A percentile compares a stretch with the other conserved stretches of the same genome.
Evolutionary conservation across 2,888 invertebrate genomes (phyloP).

Genomic region (Drosophila dives): DNA sequence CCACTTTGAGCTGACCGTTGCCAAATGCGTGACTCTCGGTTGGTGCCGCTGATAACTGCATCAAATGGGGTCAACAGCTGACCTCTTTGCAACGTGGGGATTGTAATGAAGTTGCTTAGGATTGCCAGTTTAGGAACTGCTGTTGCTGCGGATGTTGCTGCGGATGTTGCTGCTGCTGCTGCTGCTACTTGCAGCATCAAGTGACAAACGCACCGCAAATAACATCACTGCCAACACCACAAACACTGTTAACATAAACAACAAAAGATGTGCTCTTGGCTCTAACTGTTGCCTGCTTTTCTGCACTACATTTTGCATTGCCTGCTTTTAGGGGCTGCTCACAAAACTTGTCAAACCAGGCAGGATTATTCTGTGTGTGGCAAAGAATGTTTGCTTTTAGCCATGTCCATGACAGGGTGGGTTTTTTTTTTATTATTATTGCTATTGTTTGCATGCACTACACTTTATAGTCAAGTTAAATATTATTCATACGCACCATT

Average conservation of each 20-base stretch:
- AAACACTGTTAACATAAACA: slow-evolving; percentile 5
- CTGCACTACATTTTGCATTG: slow-evolving; percentile 50
- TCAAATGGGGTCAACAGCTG: slow-evolving; percentile 49
- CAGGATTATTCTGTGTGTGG: too few species aligned
- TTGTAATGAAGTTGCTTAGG: neutral
- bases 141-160: slow-evolving; percentile 30
- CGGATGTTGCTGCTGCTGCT: neutral
- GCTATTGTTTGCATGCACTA: slow-evolving; percentile 34
- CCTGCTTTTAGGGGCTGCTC: slow-evolving; percentile 51
- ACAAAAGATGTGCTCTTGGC: slow-evolving; percentile 8
- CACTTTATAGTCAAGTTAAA: slow-evolving; percentile 54
- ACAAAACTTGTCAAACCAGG: slow-evolving; percentile 60
- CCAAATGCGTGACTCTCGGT: slow-evolving; percentile 23
- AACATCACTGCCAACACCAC: slow-evolving; percentile 16
- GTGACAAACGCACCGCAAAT: slow-evolving; percentile 16
- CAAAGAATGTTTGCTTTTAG: slow-evolving; percentile 16
- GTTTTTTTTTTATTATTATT: slow-evolving; percentile 37
- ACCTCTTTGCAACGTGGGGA: slow-evolving; percentile 28
- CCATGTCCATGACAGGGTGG: slow-evolving; percentile 25
- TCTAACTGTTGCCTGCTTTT: slow-evolving; percentile 22
- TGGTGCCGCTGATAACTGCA: neutral
- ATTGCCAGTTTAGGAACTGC: slow-evolving; percentile 48
- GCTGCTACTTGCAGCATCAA: slow-evolving; percentile 24
- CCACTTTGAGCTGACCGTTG: slow-evolving; percentile 60
- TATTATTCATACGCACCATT: slow-evolving; percentile 73